These are phyloP conservation scores for Lordiphosa collinella DNA, from an alignment of 1,140 invertebrate genomes.

Conservation along the genomic window DNA sequence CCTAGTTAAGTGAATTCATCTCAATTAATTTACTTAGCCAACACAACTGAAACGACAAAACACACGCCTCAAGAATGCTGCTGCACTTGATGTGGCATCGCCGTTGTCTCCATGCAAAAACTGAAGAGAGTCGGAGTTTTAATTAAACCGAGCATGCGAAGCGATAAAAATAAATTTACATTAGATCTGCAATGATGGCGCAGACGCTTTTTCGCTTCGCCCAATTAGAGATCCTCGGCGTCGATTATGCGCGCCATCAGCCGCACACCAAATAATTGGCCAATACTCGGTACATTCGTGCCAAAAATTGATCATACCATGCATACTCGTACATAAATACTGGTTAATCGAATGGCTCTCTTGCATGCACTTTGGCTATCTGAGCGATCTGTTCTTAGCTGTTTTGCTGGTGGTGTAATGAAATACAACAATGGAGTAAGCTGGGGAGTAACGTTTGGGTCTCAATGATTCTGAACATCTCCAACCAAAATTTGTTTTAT, in stretches of 20 bases:
- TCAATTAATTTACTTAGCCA: constrained; percentile 70
- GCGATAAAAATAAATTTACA: constrained; percentile 54
- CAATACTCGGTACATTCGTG: constrained; percentile 26
- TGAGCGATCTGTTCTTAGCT: not conserved
- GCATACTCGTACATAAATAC: not conserved
- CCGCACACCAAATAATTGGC: constrained; percentile 48
- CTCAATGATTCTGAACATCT: too few relatives aligned
- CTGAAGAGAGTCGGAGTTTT: constrained; percentile 29
- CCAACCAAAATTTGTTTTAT: too few relatives aligned
- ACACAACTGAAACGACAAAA: constrained; percentile 35
- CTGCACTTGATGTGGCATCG: constrained; percentile 28
- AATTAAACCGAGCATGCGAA: constrained; percentile 49
- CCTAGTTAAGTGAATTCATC: constrained; percentile 68
- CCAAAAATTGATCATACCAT: constrained; percentile 37
- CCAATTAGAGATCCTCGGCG: constrained; percentile 48
- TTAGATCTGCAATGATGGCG: constrained; percentile 46
- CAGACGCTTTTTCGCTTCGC: constrained; percentile 32
- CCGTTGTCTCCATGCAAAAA: constrained; percentile 30
- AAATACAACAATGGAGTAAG: too few relatives aligned
- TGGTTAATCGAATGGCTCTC: not conserved
- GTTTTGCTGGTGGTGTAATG: too few relatives aligned
- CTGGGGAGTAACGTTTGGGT: too few relatives aligned
- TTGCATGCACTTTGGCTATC: not conserved
- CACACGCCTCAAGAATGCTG: constrained; percentile 23
- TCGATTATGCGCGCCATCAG: constrained; percentile 41